A percentile compares a stretch with the other conserved stretches of the same genome.
Conservation (phyloP, 2,113 vertebrate genomes). For the Dasypus novemcinctus region DNA sequence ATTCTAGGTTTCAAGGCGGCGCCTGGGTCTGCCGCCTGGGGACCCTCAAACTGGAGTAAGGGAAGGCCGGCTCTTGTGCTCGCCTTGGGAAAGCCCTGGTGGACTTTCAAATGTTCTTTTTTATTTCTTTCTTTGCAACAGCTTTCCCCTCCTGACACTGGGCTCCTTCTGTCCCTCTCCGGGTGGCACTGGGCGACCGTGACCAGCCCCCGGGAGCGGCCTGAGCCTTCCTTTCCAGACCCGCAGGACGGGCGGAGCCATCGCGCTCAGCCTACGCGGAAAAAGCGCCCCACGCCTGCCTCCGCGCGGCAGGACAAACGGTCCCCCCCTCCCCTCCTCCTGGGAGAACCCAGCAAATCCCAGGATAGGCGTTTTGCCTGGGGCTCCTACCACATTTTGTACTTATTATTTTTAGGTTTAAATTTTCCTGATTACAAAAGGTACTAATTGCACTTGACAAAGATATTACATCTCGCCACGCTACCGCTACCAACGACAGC, state of each 20-base stretch:
- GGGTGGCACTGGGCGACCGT: not conserved
- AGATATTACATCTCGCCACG: not conserved
- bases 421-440: not conserved
- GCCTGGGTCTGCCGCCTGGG: not conserved
- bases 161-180: too few species aligned
- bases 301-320: too few species aligned
- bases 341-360: not conserved
- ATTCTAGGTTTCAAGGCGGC: not conserved
- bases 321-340: not conserved
- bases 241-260: accelerated
- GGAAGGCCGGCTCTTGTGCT: not conserved
- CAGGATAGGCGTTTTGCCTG: not conserved
- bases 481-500: not conserved
- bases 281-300: too few species aligned
- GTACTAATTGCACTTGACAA: not conserved
- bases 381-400: not conserved
- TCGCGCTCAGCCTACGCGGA: too few species aligned
- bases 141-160: not conserved
- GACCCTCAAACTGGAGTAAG: not conserved
- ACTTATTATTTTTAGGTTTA: not conserved
- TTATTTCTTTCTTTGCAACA: not conserved
- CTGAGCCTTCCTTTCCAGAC: not conserved
- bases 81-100: accelerated
- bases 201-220: not conserved
- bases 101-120: too few species aligned